Base-by-base conservation (phyloP, 2,888 invertebrate species). In the Polydrusus tereticollis region DNA sequence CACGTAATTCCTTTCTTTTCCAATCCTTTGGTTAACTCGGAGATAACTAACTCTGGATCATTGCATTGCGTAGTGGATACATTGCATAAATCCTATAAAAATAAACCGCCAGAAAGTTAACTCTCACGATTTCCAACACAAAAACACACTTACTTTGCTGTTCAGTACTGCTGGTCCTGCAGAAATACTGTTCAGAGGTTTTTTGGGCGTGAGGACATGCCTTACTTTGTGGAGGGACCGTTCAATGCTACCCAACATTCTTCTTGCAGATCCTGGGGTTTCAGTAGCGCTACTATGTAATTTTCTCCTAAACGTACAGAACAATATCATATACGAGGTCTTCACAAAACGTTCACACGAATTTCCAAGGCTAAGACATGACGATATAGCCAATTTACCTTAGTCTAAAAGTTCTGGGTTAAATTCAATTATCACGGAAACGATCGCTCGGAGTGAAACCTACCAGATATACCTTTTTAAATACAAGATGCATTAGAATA, bases 61-160 rank as follows among this genome's bases (percentile, higher is more conserved):
- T 86, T 87, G 75, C 89, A 90, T 41, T 89, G 89, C 2, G 92
- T 92, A 52, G 91, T 90, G 5, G 92, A 92, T 57, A 93, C 91
- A 82, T 93, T 93, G 80, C 90, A 91, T 77, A 92, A 84, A 69
- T 90, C 89, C 90, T 91, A 79, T 29, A 85, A 83, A 16, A 58
- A 29, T 21, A 38, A 45, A n/a, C 36, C 36, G 8, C 14, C 5
- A 23, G 2, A 23, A 33, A 33, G 7, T 33, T 10, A 33, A 33
- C 6, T 33, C 6, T 33, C 10, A 33, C 10, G 1, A 33, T 33
- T 33, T 10, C 33, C 7, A 12, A 6, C 7, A 33, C 8, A 7
- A 10, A 33, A 7, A 33, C 36, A 58, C 0, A 62, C 77, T 76
- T 80, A 88, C 88, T 84, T 88, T 88, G 75, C 84, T 86, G 20